These are phyloP conservation scores for Eristalis arbustorum DNA, from an alignment of 2,888 invertebrate genomes.

Conservation along the genomic window DNA sequence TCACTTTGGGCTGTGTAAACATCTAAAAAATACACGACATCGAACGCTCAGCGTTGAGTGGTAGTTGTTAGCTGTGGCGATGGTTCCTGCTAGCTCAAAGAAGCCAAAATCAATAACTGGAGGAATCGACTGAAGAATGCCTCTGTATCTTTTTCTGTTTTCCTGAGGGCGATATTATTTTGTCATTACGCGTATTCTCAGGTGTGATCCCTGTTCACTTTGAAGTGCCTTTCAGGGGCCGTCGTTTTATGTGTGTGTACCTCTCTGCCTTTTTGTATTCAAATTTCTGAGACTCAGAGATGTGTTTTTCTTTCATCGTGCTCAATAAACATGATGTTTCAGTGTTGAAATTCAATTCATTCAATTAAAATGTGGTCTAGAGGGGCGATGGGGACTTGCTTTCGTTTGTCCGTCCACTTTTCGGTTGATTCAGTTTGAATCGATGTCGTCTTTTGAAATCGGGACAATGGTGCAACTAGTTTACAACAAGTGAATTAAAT, in stretches of 20 bases:
- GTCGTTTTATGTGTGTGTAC: conserved; percentile 17
- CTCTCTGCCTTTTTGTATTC: conserved; percentile 39
- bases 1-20: conserved; percentile 64
- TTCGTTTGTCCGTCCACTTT: background rate
- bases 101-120: conserved; percentile 38
- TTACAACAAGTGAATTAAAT: conserved; percentile 60
- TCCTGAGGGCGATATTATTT: conserved; percentile 46
- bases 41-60: conserved; percentile 16
- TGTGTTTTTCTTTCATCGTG: conserved; percentile 60
- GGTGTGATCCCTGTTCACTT: conserved; percentile 51
- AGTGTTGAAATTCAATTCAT: conserved; percentile 48
- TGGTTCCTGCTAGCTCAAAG: conserved; percentile 32
- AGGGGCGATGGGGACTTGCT: background rate
- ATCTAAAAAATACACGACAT: conserved; percentile 43
- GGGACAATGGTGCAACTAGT: conserved; percentile 43
- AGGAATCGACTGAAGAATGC: conserved; percentile 19
- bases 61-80: conserved; percentile 15
- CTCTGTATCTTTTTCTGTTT: conserved; percentile 38
- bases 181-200: conserved; percentile 60
- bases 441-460: conserved; percentile 51
- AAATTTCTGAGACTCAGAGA: conserved; percentile 35
- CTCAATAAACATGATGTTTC: conserved; percentile 56
- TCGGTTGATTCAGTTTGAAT: conserved; percentile 18
- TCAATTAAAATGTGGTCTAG: conserved; percentile 13
- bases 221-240: conserved; percentile 29